Base-by-base conservation (phyloP, 2,113 vertebrate species). In the Caloenas nicobarica region DNA sequence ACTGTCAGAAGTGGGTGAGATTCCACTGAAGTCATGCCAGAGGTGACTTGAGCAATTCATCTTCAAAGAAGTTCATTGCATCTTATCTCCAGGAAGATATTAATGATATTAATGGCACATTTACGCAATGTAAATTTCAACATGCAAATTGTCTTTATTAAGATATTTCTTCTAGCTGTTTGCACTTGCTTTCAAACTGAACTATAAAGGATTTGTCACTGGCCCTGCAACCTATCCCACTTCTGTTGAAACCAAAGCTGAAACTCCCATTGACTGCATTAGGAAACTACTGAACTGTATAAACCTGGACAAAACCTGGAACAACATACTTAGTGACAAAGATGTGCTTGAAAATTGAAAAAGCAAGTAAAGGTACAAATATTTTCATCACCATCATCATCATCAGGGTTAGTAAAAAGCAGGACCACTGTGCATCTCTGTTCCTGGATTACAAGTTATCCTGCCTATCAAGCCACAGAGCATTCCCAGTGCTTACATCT, bases 31-130 rank as follows among this genome's bases (percentile, higher is more conserved):
- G 92, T 86, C 40, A 40, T 56, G 95, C 95, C 96, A 97, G 82
- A 12, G 60, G 33, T 86, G 83, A 97, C 93, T 97, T 97, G 84
- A 91, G 97, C 77, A 97, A 96, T 95, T 91, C 57, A 14, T 84
- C 94, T 97, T 97, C 95, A 97, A 97, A 96, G 93, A 68, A 87
- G 38, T 82, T 87, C 85, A 78, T 74, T 96, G 94, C 79, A 87
- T 70, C 87, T 96, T 91, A 94, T 94, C 92, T 97, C 73, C 84
- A 83, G 86, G 68, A 96, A 91, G 91, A 89, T 96, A 97, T 96
- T 84, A 96, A 84, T 91, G 91, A 93, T 94, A 89, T 79, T 77
- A 95, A 93, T 88, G 73, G 84, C 40, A 78, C 68, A 73, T 86
- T 87, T 66, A 38, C 64, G 76, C 88, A 87, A 76, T 40, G 19